A percentile compares a stretch with the other conserved stretches of the same genome.
These are phyloP conservation scores for Caretta caretta DNA, from an alignment of 2,113 vertebrate genomes.

Conservation along the genomic window DNA sequence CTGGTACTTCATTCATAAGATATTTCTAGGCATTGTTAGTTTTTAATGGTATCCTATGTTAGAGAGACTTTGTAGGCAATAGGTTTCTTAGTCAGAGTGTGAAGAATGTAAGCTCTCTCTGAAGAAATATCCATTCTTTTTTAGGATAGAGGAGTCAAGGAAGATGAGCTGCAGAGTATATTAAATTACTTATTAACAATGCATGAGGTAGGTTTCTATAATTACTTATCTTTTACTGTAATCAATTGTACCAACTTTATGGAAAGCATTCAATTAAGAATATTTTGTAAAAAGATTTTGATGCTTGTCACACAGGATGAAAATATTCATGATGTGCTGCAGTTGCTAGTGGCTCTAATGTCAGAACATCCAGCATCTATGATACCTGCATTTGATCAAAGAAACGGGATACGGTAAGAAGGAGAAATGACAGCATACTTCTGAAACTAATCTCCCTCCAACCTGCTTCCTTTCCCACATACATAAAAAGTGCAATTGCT, in stretches of 20 bases:
- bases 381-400: constrained; percentile 98
- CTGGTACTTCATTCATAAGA: background rate
- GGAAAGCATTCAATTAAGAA: constrained; percentile 32
- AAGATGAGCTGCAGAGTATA: constrained; percentile 98
- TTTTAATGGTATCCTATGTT: background rate
- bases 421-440: constrained; percentile 36
- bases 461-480: background rate
- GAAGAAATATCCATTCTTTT: background rate
- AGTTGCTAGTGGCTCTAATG: constrained; percentile 97
- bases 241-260: background rate
- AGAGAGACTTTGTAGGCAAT: background rate
- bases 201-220: constrained; percentile 91
- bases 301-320: constrained; percentile 88
- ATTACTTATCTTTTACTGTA: constrained; percentile 47
- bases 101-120: constrained; percentile 16
- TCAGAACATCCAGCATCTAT: constrained; percentile 97
- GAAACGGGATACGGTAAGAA: constrained; percentile 96
- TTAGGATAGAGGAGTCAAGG: constrained; percentile 97
- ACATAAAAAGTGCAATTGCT: background rate
- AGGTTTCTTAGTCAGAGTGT: background rate
- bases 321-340: constrained; percentile 97
- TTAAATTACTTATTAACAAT: constrained; percentile 97
- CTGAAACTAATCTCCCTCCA: background rate
- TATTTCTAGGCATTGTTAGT: background rate
- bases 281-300: constrained; percentile 60